Evolutionary conservation across 2,113 vertebrate genomes (phyloP).

Genomic region (Peromyscus polionotus): DNA sequence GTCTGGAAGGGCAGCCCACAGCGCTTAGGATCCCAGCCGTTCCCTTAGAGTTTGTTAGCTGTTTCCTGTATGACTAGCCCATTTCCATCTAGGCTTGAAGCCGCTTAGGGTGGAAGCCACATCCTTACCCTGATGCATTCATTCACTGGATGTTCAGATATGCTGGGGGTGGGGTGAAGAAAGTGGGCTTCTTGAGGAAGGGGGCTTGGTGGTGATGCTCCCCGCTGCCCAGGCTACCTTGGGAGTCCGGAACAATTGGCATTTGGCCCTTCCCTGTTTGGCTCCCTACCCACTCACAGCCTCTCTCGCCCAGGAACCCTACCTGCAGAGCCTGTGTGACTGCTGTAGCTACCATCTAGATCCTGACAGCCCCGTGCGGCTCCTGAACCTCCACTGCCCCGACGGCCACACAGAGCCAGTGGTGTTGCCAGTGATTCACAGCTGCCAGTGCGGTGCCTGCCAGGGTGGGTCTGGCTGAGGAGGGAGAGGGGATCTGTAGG

Average conservation of each 20-base stretch:
- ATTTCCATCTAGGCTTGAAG: neutral
- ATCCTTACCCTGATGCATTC: neutral
- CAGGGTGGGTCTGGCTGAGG: constrained; percentile 87
- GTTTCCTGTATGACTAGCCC: neutral
- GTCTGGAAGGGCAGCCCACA: neutral
- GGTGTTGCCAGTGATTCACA: constrained; percentile 93
- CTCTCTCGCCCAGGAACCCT: constrained; percentile 89
- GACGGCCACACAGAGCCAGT: constrained; percentile 89
- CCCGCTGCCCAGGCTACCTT: neutral
- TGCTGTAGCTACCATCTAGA: constrained; percentile 95
- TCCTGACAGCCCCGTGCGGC: constrained; percentile 89
- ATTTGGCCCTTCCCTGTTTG: neutral
- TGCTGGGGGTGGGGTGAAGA: neutral
- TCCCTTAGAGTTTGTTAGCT: neutral
- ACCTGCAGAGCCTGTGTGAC: constrained; percentile 91
- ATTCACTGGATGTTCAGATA: neutral
- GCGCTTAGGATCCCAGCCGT: neutral
- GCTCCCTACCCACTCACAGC: neutral
- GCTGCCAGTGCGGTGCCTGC: constrained; percentile 94
- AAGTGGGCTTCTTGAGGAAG: neutral
- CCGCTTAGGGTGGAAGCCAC: neutral
- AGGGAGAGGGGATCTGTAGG: neutral
- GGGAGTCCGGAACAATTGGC: neutral
- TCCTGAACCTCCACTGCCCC: constrained; percentile 90
- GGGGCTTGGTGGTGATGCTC: neutral